phyloP scores from a whole-genome alignment of 2,113 vertebrate species.

The Pica pica region DNA sequence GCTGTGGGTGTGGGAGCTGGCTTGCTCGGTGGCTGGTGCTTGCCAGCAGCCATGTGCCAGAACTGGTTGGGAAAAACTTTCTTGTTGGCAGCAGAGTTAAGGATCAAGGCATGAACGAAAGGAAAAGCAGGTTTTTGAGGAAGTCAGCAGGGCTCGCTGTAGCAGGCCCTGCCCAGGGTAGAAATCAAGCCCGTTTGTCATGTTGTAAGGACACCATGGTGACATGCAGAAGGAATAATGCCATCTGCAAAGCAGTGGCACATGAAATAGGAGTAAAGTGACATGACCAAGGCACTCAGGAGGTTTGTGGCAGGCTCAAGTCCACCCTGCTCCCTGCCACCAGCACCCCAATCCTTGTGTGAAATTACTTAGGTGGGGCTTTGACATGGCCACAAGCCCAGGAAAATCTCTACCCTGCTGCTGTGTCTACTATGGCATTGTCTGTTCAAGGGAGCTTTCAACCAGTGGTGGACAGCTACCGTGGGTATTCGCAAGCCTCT shows the following conservation, averaged over 20 bases:
- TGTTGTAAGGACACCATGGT: neutral
- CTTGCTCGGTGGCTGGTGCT: fast-evolving
- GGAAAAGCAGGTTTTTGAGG: neutral
- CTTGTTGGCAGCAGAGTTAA: neutral
- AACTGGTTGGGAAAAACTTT: neutral
- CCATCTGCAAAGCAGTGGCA: neutral
- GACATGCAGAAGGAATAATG: neutral
- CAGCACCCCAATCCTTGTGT: neutral
- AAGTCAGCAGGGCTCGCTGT: neutral
- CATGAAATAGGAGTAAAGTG: neutral
- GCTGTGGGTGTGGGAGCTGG: fast-evolving
- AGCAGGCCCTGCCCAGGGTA: neutral
- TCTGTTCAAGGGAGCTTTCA: neutral
- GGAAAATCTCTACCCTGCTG: neutral
- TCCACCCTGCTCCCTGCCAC: neutral
- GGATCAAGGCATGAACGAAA: neutral
- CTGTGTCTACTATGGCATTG: fast-evolving
- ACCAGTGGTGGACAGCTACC: fast-evolving
- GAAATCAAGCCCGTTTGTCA: neutral
- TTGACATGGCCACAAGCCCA: neutral
- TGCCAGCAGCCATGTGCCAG: neutral
- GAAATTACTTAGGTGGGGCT: neutral
- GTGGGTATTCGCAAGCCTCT: neutral
- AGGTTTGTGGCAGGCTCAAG: neutral
- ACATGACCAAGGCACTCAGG: neutral